phyloP scores from a whole-genome alignment of 2,888 invertebrate species.

The Galerucella calmariensis region DNA sequence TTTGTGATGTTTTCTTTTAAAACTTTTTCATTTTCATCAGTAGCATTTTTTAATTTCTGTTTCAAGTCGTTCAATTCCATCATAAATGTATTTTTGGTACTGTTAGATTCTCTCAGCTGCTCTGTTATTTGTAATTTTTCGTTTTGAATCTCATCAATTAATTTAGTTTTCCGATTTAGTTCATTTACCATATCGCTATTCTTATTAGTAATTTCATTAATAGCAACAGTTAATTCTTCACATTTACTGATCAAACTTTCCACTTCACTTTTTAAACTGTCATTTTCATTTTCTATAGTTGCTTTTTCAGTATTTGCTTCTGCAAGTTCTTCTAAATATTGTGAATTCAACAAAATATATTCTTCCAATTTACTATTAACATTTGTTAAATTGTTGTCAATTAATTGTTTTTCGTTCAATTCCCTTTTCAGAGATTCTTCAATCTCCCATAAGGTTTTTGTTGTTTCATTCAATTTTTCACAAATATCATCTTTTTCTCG shows the following conservation, averaged over 20 bases:
- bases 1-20: constrained; percentile 6
- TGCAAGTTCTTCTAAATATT: background rate
- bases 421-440: background rate
- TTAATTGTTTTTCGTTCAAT: background rate
- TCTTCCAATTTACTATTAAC: background rate
- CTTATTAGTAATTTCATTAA: background rate
- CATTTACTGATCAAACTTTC: background rate
- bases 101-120: background rate
- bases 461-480: background rate
- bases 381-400: background rate
- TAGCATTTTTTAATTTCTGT: constrained; percentile 3
- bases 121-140: constrained; percentile 17
- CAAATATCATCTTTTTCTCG: background rate
- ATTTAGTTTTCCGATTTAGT: constrained; percentile 16
- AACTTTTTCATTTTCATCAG: background rate
- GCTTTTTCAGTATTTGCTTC: background rate
- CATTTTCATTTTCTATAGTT: constrained; percentile 8
- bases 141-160: constrained; percentile 2
- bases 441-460: background rate
- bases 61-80: background rate
- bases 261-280: constrained; percentile 6
- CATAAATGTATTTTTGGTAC: background rate
- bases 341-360: constrained; percentile 1
- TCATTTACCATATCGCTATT: constrained; percentile 1
- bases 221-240: background rate